phyloP scores from a whole-genome alignment of 2,888 invertebrate genomes.

The Perizoma flavofasciatum region DNA sequence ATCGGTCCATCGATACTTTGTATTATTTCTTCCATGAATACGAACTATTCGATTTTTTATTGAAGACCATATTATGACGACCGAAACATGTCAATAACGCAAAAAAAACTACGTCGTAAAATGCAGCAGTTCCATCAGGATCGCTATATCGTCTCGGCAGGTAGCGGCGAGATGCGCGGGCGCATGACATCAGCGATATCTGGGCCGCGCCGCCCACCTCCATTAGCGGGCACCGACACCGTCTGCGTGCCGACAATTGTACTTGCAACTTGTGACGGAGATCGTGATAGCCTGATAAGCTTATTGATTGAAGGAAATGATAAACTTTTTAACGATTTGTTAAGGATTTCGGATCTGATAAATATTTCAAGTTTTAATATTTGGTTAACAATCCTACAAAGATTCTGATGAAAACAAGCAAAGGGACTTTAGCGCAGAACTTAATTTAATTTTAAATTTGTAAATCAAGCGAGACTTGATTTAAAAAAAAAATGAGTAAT shows the following conservation, averaged over 20 bases:
- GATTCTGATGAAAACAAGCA: too few relatives aligned
- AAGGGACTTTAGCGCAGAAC: too few relatives aligned
- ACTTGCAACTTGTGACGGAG: conserved; percentile 30
- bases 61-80: neutral
- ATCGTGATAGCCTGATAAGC: conserved; percentile 22
- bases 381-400: conserved; percentile 5
- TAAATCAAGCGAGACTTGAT: too few relatives aligned
- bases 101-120: conserved; percentile 18
- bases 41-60: too few relatives aligned
- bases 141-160: conserved; percentile 16
- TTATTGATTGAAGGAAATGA: conserved; percentile 22
- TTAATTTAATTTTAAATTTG: too few relatives aligned
- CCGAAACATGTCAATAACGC: conserved; percentile 13
- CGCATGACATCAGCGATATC: conserved; percentile 65
- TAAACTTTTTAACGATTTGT: conserved; percentile 20
- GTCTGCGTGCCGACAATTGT: conserved; percentile 45
- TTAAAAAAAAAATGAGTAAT: too few relatives aligned
- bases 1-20: too few relatives aligned
- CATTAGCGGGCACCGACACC: conserved; percentile 56
- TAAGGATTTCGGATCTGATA: conserved; percentile 20
- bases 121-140: conserved; percentile 27
- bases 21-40: too few relatives aligned
- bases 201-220: conserved; percentile 68
- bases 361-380: conserved; percentile 8
- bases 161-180: conserved; percentile 42